Evolutionary conservation across 2,888 invertebrate species (phyloP).

Genomic region (Lepas anatifera): DNA sequence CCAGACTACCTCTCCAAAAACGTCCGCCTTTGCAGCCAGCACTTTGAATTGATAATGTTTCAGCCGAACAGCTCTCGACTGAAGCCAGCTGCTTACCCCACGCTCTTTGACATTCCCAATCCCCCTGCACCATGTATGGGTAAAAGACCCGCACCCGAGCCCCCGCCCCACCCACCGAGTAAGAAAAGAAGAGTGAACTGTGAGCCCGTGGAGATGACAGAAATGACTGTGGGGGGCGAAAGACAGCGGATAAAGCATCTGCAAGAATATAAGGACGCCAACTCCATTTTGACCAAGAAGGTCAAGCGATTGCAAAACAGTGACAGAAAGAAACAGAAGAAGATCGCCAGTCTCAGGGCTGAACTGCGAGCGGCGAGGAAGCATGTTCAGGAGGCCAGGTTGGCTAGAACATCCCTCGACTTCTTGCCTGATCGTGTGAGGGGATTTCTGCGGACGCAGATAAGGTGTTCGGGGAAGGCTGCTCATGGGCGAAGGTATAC

Average conservation of each 20-base stretch:
- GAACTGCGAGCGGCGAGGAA: background rate
- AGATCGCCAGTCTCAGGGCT: too few species aligned
- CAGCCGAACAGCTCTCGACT: background rate
- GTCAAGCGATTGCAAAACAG: background rate
- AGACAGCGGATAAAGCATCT: background rate
- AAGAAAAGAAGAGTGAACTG: background rate
- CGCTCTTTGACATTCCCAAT: background rate
- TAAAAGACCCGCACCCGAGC: background rate
- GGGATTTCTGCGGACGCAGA: background rate
- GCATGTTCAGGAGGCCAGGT: background rate
- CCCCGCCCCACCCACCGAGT: background rate
- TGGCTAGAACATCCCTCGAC: background rate
- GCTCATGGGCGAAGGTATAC: background rate
- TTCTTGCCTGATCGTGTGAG: background rate
- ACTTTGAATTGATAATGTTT: background rate
- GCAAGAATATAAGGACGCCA: too few species aligned
- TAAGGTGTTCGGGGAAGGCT: background rate
- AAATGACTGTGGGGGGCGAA: background rate
- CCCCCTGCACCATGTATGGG: background rate
- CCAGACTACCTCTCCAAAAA: background rate
- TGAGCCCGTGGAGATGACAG: background rate
- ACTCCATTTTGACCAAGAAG: background rate
- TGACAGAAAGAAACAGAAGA: background rate
- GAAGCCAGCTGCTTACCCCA: background rate
- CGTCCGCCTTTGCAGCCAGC: background rate